Evolutionary conservation across 64 coral and sea anemone species (phyloP), one percentile per base, ranked within the genome.

Genomic region (Montipora efflorescens): DNA sequence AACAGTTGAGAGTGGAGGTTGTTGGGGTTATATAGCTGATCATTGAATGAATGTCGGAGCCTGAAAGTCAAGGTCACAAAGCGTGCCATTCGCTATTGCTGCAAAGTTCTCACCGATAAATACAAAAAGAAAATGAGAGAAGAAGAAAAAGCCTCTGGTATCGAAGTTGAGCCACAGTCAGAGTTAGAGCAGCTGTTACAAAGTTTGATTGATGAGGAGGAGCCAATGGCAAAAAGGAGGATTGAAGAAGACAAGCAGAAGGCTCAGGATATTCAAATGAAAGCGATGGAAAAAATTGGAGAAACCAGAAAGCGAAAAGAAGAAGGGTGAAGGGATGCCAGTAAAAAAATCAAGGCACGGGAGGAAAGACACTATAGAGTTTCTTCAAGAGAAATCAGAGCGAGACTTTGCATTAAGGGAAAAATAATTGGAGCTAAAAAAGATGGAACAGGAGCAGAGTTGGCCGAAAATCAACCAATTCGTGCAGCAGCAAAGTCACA

Each of bases 361-460:
- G n/a, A 23, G 20, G 6, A 78, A 78, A 46, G 22, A 78, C 28
- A 49, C 75, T 46, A 46, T 78, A 78, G 75, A 78, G 75, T 78
- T 78, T 43, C 75, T 78, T 44, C 75, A 78, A 78, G 75, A 49
- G 48, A 78, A 78, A 49, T 44, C 75, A 46, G 75, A 20, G 48
- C 48, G 28, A 78, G 75, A 78, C 28, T 44, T 49, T 46, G 75
- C 75, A 46, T 78, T 78, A 46, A 78, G 22, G 48, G 75, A 78
- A 14, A 78, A 78, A 49, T 1, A 78, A 49, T 78, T 78, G 10
- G 16, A 20, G 28, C 53, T 57, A 57, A 57, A 57, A 57, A 57
- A 57, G 53, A 76, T 76, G 44, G 44, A 76, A 46, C 20, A 76
- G 74, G 44, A 25, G 74, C 21, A 76, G 74, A 46, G 44, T 22